Conservation (phyloP, 2,888 invertebrate genomes). For the Malacosoma neustria region DNA sequence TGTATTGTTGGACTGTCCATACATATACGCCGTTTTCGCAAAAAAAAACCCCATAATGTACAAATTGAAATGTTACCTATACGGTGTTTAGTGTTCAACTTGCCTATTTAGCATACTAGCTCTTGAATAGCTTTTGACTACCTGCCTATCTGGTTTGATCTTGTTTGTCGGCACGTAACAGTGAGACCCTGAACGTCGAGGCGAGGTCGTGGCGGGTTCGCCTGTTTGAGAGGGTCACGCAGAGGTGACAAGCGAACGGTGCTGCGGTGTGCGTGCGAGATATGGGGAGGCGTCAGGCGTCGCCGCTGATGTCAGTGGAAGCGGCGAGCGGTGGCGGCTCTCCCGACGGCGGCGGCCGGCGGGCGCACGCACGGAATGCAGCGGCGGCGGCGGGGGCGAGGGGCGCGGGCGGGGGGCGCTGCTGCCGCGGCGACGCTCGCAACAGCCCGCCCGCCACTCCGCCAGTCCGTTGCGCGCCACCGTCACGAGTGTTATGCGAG, state of each 20-base stretch:
- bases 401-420: constrained; percentile 53
- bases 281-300: constrained; percentile 44
- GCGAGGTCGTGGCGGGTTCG: constrained; percentile 24
- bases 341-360: constrained; percentile 39
- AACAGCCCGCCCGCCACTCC: constrained; percentile 41
- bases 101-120: background rate
- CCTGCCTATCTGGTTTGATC: background rate
- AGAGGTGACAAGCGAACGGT: constrained; percentile 43
- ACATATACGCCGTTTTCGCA: too few species aligned
- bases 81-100: background rate
- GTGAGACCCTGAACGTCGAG: background rate
- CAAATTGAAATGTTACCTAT: too few species aligned
- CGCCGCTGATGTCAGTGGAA: constrained; percentile 48
- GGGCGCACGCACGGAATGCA: constrained; percentile 55
- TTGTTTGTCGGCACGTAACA: background rate
- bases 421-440: constrained; percentile 54
- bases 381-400: constrained; percentile 48
- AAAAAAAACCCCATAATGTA: too few species aligned
- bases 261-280: constrained; percentile 38
- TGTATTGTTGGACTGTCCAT: too few species aligned
- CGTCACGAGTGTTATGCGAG: constrained; percentile 58
- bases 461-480: constrained; percentile 70
- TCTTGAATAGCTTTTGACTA: background rate
- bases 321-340: constrained; percentile 41
- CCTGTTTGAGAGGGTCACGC: constrained; percentile 47